Conservation (phyloP, 2,888 invertebrate genomes). For the Macroteleia sp. region DNA sequence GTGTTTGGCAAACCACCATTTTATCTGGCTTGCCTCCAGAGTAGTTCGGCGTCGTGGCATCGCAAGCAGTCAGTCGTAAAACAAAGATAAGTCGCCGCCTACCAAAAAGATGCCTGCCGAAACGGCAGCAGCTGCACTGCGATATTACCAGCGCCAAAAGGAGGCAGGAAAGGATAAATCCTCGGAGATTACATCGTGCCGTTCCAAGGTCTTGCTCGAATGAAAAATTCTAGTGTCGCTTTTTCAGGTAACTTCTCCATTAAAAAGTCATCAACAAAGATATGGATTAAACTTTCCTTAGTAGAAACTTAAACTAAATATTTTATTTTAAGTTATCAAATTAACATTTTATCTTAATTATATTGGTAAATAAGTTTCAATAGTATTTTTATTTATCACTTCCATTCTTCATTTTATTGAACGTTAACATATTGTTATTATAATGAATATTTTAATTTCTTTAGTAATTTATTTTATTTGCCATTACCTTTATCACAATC, state of each 20-base stretch:
- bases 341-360: too few relatives aligned
- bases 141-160: conserved; percentile 79
- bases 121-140: conserved; percentile 79
- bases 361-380: too few relatives aligned
- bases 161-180: conserved; percentile 80
- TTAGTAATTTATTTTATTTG: too few relatives aligned
- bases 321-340: too few relatives aligned
- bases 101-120: conserved; percentile 81
- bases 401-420: too few relatives aligned
- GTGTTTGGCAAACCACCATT: conserved; percentile 72
- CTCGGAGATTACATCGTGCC: conserved; percentile 76
- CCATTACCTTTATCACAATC: too few relatives aligned
- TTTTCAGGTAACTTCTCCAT: neutral
- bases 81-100: conserved; percentile 83
- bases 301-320: too few relatives aligned
- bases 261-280: neutral
- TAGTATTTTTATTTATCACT: too few relatives aligned
- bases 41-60: conserved; percentile 73
- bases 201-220: conserved; percentile 29
- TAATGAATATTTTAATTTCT: too few relatives aligned
- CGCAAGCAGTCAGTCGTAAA: conserved; percentile 81
- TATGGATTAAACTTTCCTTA: neutral
- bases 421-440: too few relatives aligned
- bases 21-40: conserved; percentile 70
- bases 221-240: conserved; percentile 21